Base-by-base conservation (phyloP, 2,888 invertebrate species). In the Atrina japonica region DNA sequence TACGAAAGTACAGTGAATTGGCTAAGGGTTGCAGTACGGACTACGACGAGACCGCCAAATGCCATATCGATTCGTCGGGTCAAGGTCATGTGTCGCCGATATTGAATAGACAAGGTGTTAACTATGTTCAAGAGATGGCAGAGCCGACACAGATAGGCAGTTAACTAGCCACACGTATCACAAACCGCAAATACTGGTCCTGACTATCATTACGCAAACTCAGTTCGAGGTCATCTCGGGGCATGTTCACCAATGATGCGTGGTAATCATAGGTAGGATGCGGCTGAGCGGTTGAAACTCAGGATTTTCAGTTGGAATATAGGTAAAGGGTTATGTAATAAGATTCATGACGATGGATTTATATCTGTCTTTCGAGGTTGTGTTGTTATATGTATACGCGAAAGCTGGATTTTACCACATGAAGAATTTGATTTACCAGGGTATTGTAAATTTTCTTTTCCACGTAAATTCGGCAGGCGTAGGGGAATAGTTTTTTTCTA, bases 401-500 rank as follows among this genome's bases (percentile, higher is more conserved):
- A 68, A 45, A 41, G 60, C 16, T 67, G 60, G 60, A n/a, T n/a
- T n/a, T 11, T 59, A 23, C 16, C 14, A n/a, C 6, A 35, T n/a
- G 55, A 23, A 25, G 18, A 52, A 14, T 25, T 67, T 1, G 3
- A 45, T 9, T 25, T 56, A 25, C 5, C 30, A 23, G 47, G 52
- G 3, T 55, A 47, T 25, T n/a, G 21, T 16, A 43, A 6, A 16
- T 21, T 35, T 23, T 29, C 55, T 58, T 63, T 56, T n/a, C 63
- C 23, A 25, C 25, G 69, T 29, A 29, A 56, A 40, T 55, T 56
- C 23, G 56, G 41, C 41, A 41, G 40, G 56, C 63, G 30, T 47
- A 55, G 14, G 23, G 69, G 64, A 18, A 52, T 61, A 61, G 68
- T 52, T 14, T 2, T 68, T n/a, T 68, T 14, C 49, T 56, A 41